Conservation (phyloP, 2,888 invertebrate species). For the Acrobasis suavella region DNA sequence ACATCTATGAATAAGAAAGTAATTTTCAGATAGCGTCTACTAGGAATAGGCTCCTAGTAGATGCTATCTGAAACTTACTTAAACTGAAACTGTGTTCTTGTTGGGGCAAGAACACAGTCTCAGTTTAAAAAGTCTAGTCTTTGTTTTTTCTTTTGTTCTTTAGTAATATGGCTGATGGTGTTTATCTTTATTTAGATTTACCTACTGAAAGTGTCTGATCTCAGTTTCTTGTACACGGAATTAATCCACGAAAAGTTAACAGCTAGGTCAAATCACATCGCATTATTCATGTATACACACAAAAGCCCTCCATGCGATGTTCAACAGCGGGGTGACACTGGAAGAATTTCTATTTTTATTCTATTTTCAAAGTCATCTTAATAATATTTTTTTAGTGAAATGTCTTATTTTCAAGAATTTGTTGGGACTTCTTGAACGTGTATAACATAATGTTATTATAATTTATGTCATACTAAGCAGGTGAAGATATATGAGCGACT, state of each 20-base stretch:
- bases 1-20: no score
- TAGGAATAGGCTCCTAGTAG: no score
- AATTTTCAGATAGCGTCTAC: no score
- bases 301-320: constrained; percentile 48
- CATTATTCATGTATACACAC: constrained; percentile 54
- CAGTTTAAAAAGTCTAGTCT: no score
- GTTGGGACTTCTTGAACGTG: constrained; percentile 78
- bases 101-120: no score
- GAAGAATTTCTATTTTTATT: constrained; percentile 60
- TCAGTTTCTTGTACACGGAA: background rate
- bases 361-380: constrained; percentile 62
- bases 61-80: no score
- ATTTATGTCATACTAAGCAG: constrained; percentile 82
- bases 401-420: constrained; percentile 79
- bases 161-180: no score
- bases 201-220: background rate
- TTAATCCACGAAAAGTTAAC: constrained; percentile 27
- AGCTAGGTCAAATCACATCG: constrained; percentile 34
- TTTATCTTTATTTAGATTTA: no score
- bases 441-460: constrained; percentile 82
- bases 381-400: constrained; percentile 73
- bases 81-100: no score
- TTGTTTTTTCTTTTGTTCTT: no score
- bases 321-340: constrained; percentile 57
- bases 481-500: constrained; percentile 81